Conservation (phyloP, 2,888 invertebrate genomes). For the Invenusta paracnida region DNA sequence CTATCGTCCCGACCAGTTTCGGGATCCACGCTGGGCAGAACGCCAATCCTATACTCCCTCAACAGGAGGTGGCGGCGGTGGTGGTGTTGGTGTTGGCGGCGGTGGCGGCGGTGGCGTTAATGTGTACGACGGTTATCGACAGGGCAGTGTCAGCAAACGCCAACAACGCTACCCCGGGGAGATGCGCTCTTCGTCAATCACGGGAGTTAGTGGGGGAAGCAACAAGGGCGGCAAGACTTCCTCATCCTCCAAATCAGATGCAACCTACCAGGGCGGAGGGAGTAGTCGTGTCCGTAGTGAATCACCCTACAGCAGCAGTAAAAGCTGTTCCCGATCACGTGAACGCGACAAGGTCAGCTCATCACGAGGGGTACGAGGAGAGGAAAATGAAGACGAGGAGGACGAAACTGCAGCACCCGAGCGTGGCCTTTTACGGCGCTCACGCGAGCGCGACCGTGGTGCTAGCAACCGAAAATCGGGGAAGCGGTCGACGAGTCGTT, state of each 20-base stretch:
- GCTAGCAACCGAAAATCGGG: not conserved
- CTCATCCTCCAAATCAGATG: not conserved
- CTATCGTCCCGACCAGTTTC: not conserved
- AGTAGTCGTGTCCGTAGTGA: not conserved
- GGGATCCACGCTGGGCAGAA: not conserved
- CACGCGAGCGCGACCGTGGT: not conserved
- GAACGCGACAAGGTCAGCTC: not conserved
- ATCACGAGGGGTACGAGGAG: not conserved
- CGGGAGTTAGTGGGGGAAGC: not conserved
- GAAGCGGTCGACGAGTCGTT: not conserved
- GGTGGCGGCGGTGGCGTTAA: too few species aligned
- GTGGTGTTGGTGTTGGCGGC: too few species aligned
- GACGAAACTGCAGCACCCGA: not conserved
- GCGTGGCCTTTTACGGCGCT: not conserved
- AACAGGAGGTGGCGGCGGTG: too few species aligned
- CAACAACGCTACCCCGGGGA: not conserved
- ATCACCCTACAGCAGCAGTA: constrained; percentile 4
- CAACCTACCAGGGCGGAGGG: not conserved
- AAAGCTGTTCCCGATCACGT: not conserved
- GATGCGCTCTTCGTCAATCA: not conserved
- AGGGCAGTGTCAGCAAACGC: constrained; percentile 17
- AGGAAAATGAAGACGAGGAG: not conserved
- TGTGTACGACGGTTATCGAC: constrained; percentile 3
- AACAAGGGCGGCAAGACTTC: not conserved
- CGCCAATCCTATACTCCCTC: not conserved